Percentiles rank a stretch among this genome's conserved stretches.
These are phyloP conservation scores for Cyclophora punctaria DNA, from an alignment of 2,888 invertebrate species.

Conservation along the genomic window DNA sequence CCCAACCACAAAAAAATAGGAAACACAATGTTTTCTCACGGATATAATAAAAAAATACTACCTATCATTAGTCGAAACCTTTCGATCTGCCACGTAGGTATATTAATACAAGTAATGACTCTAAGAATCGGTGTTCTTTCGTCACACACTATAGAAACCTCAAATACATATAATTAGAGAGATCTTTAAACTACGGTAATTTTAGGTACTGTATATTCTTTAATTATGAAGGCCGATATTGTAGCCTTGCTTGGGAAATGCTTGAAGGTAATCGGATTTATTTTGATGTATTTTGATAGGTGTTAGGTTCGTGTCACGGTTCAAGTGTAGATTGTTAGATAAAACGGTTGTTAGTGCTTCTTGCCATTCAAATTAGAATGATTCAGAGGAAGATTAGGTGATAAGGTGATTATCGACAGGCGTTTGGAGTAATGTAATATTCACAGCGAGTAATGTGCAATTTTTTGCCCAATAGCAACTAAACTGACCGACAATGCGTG, in stretches of 20 bases:
- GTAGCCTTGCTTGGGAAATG: conserved; percentile 38
- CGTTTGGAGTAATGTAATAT: no score
- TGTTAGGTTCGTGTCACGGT: no score
- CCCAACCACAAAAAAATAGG: conserved; percentile 55
- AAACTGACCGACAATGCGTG: no score
- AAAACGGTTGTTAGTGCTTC: no score
- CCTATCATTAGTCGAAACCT: conserved; percentile 62
- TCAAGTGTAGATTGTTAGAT: not conserved
- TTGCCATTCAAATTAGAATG: no score
- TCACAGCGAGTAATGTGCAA: no score
- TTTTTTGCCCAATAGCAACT: no score
- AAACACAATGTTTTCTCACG: conserved; percentile 69
- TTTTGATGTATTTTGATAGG: conserved; percentile 9
- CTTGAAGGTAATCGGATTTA: conserved; percentile 3
- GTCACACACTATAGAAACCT: conserved; percentile 70
- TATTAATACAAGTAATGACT: conserved; percentile 74
- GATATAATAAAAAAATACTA: conserved; percentile 60
- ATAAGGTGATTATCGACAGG: no score
- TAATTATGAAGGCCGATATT: conserved; percentile 64
- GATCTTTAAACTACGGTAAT: conserved; percentile 72
- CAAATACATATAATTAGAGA: conserved; percentile 71
- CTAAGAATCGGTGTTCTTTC: conserved; percentile 60
- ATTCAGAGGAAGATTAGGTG: no score
- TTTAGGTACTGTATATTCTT: conserved; percentile 55
- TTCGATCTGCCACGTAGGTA: conserved; percentile 71